phyloP scores from a whole-genome alignment of 2,797 vertebrate species.

The Pseudocheirus occidentalis region DNA sequence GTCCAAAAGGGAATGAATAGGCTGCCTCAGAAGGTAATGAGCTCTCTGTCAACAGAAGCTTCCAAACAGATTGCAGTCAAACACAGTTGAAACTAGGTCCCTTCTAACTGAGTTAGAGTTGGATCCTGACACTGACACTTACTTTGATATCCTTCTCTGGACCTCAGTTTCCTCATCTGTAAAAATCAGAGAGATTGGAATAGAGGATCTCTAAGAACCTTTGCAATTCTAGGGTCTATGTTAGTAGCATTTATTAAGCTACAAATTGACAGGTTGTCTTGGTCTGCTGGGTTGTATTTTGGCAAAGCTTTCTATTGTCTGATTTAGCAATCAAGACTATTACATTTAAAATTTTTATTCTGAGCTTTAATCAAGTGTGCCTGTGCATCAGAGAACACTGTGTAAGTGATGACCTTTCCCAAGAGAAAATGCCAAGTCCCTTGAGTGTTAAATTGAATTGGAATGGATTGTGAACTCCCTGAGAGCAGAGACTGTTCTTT shows the following conservation, averaged over 20 bases:
- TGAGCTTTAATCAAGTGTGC: background rate
- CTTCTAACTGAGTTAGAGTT: background rate
- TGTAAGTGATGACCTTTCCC: constrained; percentile 52
- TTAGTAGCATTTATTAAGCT: background rate
- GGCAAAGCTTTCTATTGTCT: constrained; percentile 30
- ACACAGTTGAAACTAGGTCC: background rate
- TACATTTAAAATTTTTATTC: constrained; percentile 26
- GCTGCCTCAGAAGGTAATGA: background rate
- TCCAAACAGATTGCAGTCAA: background rate
- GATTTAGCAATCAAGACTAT: constrained; percentile 17
- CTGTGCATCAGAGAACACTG: constrained; percentile 45
- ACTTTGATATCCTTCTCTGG: background rate
- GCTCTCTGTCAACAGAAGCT: background rate
- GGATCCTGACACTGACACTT: background rate
- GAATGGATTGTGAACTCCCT: background rate
- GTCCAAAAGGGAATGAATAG: background rate
- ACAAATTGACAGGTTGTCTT: background rate
- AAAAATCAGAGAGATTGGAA: background rate
- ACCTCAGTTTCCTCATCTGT: background rate
- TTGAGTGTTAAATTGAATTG: constrained; percentile 43
- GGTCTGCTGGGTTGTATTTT: constrained; percentile 43
- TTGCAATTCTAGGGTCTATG: background rate
- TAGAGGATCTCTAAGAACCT: background rate
- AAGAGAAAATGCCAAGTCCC: background rate
- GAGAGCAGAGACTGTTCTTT: background rate